A percentile compares a stretch with the other conserved stretches of the same genome.
Evolutionary conservation across 2,797 vertebrate species (phyloP).

Genomic region (Discoglossus pictus): DNA sequence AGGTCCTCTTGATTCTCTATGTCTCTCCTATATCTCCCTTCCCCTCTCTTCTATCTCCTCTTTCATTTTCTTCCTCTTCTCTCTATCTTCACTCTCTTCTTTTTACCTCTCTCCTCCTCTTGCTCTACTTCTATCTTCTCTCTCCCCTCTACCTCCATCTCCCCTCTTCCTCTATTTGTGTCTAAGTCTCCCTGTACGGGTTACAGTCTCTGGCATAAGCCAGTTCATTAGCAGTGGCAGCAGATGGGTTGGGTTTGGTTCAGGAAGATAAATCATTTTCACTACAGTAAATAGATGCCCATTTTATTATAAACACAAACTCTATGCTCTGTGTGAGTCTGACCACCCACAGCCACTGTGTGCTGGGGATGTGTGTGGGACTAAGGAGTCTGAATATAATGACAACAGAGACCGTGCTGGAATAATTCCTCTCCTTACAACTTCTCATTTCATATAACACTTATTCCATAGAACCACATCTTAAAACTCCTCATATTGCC

Average conservation of each 20-base stretch:
- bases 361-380: too few relatives aligned
- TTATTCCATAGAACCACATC: too few relatives aligned
- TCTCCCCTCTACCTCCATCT: constrained; percentile 18
- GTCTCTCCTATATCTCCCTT: constrained; percentile 46
- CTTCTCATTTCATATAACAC: too few relatives aligned
- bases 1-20: constrained; percentile 36
- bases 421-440: too few relatives aligned
- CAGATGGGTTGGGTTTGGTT: constrained; percentile 76
- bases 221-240: constrained; percentile 51
- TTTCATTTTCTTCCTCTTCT: background rate
- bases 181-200: constrained; percentile 58
- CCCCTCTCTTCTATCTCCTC: too few relatives aligned
- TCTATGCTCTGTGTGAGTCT: too few relatives aligned
- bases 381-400: too few relatives aligned
- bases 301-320: constrained; percentile 74
- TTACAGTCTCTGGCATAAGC: constrained; percentile 48
- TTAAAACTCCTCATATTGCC: too few relatives aligned
- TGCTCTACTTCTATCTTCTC: background rate
- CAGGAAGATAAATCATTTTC: constrained; percentile 77
- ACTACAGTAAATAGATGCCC: constrained; percentile 71
- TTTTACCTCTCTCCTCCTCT: background rate
- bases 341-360: too few relatives aligned
- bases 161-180: constrained; percentile 19
- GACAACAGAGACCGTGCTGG: too few relatives aligned
- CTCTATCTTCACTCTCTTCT: background rate